Percentiles rank a stretch among this genome's conserved stretches.
Conservation (phyloP, 2,113 vertebrate species). For the Excalfactoria chinensis region DNA sequence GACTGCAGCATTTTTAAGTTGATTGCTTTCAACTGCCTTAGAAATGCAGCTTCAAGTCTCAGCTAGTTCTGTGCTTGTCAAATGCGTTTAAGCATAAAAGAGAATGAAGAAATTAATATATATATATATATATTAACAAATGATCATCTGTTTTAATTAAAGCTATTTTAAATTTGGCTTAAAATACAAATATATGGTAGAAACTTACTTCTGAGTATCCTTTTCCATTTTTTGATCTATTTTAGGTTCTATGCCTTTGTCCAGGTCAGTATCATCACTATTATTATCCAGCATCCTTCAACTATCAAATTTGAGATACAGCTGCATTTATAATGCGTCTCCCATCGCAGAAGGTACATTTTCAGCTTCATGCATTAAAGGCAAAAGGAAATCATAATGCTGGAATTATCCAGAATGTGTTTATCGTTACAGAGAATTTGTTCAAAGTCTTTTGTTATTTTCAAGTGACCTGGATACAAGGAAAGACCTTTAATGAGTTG, state of each 20-base stretch:
- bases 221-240: not conserved
- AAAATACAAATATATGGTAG: not conserved
- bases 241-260: not conserved
- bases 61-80: not conserved
- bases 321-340: not conserved
- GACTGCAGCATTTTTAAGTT: not conserved
- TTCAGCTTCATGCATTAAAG: not conserved
- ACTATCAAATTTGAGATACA: not conserved
- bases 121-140: not conserved
- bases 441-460: not conserved
- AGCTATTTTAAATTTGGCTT: not conserved
- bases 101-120: not conserved
- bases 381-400: fast-evolving
- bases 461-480: not conserved
- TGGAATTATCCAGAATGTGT: not conserved
- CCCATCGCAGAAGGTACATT: not conserved
- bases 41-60: not conserved
- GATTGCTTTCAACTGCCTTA: not conserved
- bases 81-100: not conserved
- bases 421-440: not conserved
- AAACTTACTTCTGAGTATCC: not conserved
- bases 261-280: fast-evolving
- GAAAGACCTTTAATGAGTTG: not conserved
- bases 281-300: not conserved
- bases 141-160: not conserved